Evolutionary conservation across 2,113 vertebrate genomes (phyloP), one percentile per base, ranked within the genome.

Genomic region (Promerops cafer): DNA sequence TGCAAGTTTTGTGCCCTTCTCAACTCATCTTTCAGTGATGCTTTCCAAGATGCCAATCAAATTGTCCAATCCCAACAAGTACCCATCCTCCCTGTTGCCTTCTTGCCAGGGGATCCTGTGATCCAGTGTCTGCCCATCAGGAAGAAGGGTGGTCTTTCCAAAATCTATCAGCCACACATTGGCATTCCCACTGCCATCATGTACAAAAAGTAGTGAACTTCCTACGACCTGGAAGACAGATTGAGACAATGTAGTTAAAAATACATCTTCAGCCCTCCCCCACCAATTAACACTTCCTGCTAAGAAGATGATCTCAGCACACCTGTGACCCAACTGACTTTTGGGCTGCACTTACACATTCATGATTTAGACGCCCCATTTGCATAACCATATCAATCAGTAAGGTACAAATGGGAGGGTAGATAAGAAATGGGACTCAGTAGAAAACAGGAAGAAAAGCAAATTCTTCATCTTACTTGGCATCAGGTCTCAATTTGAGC

Each of bases 91-190:
- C 24, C 99, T 98, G 97, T 99, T 99, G 87, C 99, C 99, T 95
- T 99, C 99, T 93, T 99, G 97, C 99, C 99, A 99, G 69, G 98
- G 98, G 75, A 98, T 95, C 81, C 98, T 96, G 93, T 99, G 99
- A 92, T 98, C 98, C 94, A 99, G 96, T 30, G 84, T 98, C 95
- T 99, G 98, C 94, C 98, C 99, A 24, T 99, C 98, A 4, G 98
- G 98, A 31, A 99, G 97, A 37, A 97, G 97, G 0, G 98, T 99
- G 68, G 99, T 99, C 97, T 99, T 99, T 63, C 99, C 99, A 95
- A 99, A 99, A 98, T 99, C 99, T 18, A 99, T 99, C 77, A 99
- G 98, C 99, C 99, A 99, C 63, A 99, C 98, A 16, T 99, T 98
- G 5, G 99, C 99, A 11, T 97, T 98, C 69, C 98, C 98, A 28